Evolutionary conservation across 2,113 vertebrate species (phyloP).

Genomic region (Hippolais icterina): DNA sequence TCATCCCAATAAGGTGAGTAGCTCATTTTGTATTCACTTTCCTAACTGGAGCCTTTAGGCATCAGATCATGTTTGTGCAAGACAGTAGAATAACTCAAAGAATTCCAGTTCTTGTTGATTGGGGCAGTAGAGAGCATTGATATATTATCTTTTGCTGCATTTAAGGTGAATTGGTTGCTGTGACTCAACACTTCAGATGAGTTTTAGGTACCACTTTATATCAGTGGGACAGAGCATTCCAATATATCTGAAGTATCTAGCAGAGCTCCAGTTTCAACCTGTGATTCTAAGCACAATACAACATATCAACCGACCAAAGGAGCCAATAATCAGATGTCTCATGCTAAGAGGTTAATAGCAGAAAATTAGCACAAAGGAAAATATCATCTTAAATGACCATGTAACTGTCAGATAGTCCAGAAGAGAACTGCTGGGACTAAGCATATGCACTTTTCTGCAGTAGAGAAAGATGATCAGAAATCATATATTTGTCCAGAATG

Average conservation of each 20-base stretch:
- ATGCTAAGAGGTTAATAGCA: not conserved
- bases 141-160: not conserved
- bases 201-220: not conserved
- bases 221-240: not conserved
- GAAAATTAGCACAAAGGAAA: constrained; percentile 16
- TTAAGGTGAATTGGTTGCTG: not conserved
- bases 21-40: constrained; percentile 33
- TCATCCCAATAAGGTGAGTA: constrained; percentile 9
- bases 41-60: constrained; percentile 27
- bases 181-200: not conserved
- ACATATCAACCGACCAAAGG: not conserved
- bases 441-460: not conserved
- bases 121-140: not conserved
- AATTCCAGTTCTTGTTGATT: not conserved
- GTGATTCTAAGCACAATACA: not conserved
- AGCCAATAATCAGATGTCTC: not conserved
- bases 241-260: not conserved
- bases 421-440: not conserved
- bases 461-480: not conserved
- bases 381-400: not conserved
- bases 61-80: constrained; percentile 26
- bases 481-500: not conserved
- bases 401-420: not conserved
- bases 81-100: not conserved
- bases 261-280: not conserved